A percentile compares a stretch with the other conserved stretches of the same genome.
phyloP scores from a whole-genome alignment of 2,797 vertebrate species.

The Carduelis carduelis region DNA sequence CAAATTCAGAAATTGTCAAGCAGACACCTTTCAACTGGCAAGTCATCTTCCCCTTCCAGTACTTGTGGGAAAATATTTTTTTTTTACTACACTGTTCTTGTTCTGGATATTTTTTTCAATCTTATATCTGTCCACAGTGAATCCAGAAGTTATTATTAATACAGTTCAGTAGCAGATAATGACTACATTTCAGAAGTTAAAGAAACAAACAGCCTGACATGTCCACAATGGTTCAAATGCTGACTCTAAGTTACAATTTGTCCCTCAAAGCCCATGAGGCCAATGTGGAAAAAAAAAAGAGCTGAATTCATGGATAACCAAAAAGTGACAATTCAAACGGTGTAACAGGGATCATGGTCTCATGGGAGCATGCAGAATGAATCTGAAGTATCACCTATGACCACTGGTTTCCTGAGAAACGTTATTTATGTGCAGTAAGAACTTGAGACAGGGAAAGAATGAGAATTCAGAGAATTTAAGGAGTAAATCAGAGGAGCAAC shows the following conservation, averaged over 20 bases:
- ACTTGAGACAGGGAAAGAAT: background rate
- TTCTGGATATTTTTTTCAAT: background rate
- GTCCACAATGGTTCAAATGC: background rate
- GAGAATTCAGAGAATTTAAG: background rate
- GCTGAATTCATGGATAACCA: background rate
- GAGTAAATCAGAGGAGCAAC: background rate
- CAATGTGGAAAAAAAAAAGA: background rate
- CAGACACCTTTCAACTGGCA: background rate
- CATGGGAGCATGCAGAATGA: background rate
- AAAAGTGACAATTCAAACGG: rapidly evolving
- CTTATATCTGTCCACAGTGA: background rate
- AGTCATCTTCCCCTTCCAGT: background rate
- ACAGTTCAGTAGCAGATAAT: background rate
- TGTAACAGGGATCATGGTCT: background rate
- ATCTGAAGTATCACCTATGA: background rate
- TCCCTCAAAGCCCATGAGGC: background rate
- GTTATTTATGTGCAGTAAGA: background rate
- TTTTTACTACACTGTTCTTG: background rate
- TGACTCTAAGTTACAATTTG: background rate
- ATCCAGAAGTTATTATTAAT: background rate
- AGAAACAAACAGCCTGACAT: background rate
- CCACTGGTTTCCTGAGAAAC: background rate
- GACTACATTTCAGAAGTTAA: background rate
- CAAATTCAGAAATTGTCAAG: background rate
- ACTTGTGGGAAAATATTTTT: background rate